These are phyloP conservation scores for Saccopteryx leptura DNA, from an alignment of 2,113 vertebrate species.

Conservation along the genomic window DNA sequence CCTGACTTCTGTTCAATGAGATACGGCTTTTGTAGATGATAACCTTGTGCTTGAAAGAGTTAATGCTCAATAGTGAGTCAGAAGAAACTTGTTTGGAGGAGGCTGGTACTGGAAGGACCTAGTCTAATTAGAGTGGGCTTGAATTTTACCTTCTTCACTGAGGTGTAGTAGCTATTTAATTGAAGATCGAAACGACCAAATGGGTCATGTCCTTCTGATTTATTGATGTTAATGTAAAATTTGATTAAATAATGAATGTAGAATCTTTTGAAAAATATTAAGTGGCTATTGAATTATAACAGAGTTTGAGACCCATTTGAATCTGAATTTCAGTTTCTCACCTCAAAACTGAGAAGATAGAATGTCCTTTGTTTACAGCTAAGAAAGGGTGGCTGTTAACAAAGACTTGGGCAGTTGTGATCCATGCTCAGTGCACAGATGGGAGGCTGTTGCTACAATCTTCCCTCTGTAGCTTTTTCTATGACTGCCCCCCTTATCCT, in stretches of 20 bases:
- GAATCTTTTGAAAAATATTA: slow-evolving; percentile 41
- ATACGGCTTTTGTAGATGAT: not conserved
- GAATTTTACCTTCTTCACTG: not conserved
- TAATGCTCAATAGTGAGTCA: not conserved
- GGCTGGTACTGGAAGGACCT: not conserved
- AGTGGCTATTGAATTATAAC: not conserved
- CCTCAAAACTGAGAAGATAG: not conserved
- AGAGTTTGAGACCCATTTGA: not conserved
- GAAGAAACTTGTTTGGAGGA: not conserved
- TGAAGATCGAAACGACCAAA: not conserved
- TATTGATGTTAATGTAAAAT: slow-evolving; percentile 20
- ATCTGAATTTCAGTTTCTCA: not conserved
- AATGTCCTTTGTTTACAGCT: not conserved
- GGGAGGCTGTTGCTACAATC: accelerated
- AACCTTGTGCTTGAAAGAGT: not conserved
- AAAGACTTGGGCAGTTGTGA: not conserved
- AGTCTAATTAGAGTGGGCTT: not conserved
- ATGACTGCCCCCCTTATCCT: not conserved
- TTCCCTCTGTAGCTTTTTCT: not conserved
- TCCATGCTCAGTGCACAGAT: accelerated
- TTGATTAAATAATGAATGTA: not conserved
- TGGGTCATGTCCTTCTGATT: not conserved
- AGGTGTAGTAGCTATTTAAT: not conserved
- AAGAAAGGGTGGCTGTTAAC: not conserved
- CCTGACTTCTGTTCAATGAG: not conserved